phyloP scores from a whole-genome alignment of 2,888 invertebrate genomes.

The Cerceris ruficornis region DNA sequence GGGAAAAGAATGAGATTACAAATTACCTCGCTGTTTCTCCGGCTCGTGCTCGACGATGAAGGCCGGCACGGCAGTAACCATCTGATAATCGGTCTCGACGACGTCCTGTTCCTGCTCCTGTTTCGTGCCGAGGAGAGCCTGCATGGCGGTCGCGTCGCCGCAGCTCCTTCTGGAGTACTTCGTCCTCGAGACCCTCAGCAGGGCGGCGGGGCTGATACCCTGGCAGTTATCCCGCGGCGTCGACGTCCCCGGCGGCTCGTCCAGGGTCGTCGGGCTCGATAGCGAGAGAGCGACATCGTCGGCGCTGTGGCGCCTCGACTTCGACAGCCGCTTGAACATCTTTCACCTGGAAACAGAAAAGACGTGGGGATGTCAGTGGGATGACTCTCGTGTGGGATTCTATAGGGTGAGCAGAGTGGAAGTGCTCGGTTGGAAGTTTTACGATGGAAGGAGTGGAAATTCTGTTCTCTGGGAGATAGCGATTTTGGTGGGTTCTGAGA shows the following conservation, averaged over 20 bases:
- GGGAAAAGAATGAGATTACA: not conserved
- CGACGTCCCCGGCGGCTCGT: constrained; percentile 68
- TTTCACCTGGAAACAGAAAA: constrained; percentile 37
- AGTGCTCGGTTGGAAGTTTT: too few species aligned
- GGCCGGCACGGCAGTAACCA: constrained; percentile 90
- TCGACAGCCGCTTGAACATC: constrained; percentile 86
- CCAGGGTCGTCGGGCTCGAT: constrained; percentile 67
- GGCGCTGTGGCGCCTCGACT: constrained; percentile 86
- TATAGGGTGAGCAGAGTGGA: too few species aligned
- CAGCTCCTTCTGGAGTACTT: constrained; percentile 76
- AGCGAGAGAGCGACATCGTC: constrained; percentile 82
- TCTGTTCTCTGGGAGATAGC: too few species aligned
- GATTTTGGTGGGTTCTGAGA: too few species aligned
- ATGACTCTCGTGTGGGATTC: not conserved
- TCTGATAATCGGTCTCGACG: constrained; percentile 85
- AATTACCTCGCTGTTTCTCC: constrained; percentile 84
- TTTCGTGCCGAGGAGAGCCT: constrained; percentile 62
- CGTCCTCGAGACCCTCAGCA: constrained; percentile 70
- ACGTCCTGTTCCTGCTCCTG: constrained; percentile 63
- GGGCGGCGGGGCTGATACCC: constrained; percentile 42
- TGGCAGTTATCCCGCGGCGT: constrained; percentile 60
- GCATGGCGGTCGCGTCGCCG: constrained; percentile 75
- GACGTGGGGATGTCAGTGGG: not conserved
- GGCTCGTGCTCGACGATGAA: constrained; percentile 88
- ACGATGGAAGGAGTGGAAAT: too few species aligned